Conservation (phyloP, 2,888 invertebrate species). For the Acanthosepion lycidas region DNA sequence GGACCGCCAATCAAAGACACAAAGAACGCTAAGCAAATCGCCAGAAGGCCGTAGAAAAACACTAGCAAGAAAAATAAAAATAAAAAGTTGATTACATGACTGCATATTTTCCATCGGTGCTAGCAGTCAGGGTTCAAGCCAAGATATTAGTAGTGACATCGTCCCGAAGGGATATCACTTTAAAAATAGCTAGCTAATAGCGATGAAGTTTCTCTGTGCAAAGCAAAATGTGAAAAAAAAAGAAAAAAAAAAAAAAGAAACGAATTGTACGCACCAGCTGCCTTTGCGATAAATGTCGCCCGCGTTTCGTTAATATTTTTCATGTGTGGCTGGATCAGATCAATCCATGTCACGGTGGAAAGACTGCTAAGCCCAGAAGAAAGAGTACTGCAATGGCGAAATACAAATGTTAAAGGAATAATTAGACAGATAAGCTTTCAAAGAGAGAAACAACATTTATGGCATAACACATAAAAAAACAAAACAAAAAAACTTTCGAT, state of each 20-base stretch:
- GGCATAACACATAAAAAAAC: too few species aligned
- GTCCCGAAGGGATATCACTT: too few species aligned
- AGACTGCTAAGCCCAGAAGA: constrained; percentile 61
- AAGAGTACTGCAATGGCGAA: constrained; percentile 55
- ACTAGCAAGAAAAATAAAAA: not conserved
- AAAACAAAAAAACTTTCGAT: too few species aligned
- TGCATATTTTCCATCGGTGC: too few species aligned
- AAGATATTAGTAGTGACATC: too few species aligned
- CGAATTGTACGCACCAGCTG: constrained; percentile 53
- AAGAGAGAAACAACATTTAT: not conserved
- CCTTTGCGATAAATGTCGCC: constrained; percentile 61
- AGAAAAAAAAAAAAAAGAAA: not conserved
- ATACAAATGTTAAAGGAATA: not conserved
- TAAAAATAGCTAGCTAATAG: too few species aligned
- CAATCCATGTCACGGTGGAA: constrained; percentile 60
- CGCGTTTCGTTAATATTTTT: constrained; percentile 57
- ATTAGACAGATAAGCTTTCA: not conserved
- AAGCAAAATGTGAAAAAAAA: not conserved
- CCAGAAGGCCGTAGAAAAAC: constrained; percentile 6
- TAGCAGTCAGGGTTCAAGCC: too few species aligned
- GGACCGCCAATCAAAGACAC: constrained; percentile 39
- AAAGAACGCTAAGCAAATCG: constrained; percentile 38
- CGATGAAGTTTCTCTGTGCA: too few species aligned
- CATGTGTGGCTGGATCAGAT: constrained; percentile 58
- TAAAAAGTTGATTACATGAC: too few species aligned